A percentile compares a stretch with the other conserved stretches of the same genome.
These are phyloP conservation scores for Paradisaea rubra DNA, from an alignment of 2,113 vertebrate genomes.

Conservation along the genomic window DNA sequence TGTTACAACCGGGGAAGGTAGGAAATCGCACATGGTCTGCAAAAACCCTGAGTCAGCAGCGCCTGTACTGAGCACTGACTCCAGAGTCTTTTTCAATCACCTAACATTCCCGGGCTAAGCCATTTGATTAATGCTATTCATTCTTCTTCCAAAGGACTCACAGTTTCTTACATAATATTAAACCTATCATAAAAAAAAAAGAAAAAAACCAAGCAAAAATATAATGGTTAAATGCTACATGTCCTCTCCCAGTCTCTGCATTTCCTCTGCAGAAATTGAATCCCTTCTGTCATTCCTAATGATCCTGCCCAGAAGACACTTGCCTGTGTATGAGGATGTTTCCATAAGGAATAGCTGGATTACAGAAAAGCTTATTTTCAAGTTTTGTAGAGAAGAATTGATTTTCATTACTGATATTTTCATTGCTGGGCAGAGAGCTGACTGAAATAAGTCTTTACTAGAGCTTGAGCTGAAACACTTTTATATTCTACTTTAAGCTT, in stretches of 20 bases:
- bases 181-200: neutral
- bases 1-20: neutral
- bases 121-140: neutral
- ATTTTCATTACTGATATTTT: neutral
- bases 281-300: neutral
- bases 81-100: neutral
- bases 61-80: neutral
- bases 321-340: neutral
- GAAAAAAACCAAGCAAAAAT: neutral
- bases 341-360: neutral
- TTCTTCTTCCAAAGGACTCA: neutral
- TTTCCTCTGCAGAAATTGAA: neutral
- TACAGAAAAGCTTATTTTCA: neutral
- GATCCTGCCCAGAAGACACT: neutral
- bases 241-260: neutral
- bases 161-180: neutral
- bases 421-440: neutral
- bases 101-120: neutral
- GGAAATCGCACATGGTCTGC: neutral
- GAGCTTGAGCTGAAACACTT: neutral
- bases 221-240: fast-evolving
- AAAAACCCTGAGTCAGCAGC: neutral
- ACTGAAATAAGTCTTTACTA: neutral
- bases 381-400: neutral
- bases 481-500: neutral